phyloP scores from a whole-genome alignment of 2,888 invertebrate genomes.

The Macrosoma leucophasiata region DNA sequence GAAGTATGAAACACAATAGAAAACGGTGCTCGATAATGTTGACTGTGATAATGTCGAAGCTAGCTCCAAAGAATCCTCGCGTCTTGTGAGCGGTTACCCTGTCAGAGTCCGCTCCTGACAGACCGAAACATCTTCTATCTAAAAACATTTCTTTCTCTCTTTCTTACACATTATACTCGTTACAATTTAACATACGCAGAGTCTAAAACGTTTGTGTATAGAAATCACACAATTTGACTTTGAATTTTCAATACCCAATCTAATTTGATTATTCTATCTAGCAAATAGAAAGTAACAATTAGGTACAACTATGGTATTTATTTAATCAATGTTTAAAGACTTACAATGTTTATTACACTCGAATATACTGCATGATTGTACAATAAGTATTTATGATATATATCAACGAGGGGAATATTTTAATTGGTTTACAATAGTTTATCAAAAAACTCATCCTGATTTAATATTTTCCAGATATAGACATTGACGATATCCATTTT shows the following conservation, averaged over 20 bases:
- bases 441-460: conserved; percentile 54
- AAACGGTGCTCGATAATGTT: conserved; percentile 42
- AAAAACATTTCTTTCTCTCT: too few species aligned
- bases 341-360: conserved; percentile 55
- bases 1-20: conserved; percentile 42
- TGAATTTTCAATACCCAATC: conserved; percentile 57
- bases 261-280: conserved; percentile 76
- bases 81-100: too few species aligned
- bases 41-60: conserved; percentile 36
- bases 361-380: conserved; percentile 62
- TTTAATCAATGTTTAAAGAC: conserved; percentile 43
- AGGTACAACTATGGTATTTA: conserved; percentile 66
- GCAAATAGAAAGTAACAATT: conserved; percentile 75
- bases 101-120: conserved; percentile 14
- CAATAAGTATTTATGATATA: conserved; percentile 58
- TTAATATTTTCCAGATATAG: conserved; percentile 48
- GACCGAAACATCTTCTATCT: too few species aligned
- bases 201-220: conserved; percentile 34
- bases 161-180: conserved; percentile 23
- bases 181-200: conserved; percentile 34
- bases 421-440: conserved; percentile 56
- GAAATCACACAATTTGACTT: conserved; percentile 59
- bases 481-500: conserved; percentile 58
- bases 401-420: conserved; percentile 62
- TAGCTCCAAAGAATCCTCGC: conserved; percentile 14